phyloP scores from a whole-genome alignment of 2,113 vertebrate species.

The Carollia perspicillata region DNA sequence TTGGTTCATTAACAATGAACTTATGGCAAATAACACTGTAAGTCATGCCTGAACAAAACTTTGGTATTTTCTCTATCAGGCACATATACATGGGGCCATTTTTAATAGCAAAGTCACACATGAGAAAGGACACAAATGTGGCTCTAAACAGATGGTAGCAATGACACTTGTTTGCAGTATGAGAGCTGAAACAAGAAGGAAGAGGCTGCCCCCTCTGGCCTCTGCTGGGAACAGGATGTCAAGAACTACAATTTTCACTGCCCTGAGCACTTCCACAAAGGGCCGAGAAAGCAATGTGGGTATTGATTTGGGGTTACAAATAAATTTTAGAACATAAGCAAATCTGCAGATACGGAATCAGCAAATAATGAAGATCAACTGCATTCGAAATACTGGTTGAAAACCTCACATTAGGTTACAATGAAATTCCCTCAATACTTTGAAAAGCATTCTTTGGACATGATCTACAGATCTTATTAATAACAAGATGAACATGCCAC shows the following conservation, averaged over 20 bases:
- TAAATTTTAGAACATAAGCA: neutral
- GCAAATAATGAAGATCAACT: neutral
- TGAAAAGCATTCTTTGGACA: neutral
- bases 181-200: neutral
- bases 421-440: neutral
- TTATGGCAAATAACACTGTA: neutral
- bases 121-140: neutral
- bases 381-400: neutral
- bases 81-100: neutral
- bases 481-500: neutral
- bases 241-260: neutral
- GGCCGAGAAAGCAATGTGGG: neutral
- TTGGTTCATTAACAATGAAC: neutral
- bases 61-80: neutral
- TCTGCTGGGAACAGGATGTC: neutral
- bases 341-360: neutral
- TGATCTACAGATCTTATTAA: neutral
- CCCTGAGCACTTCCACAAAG: neutral
- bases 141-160: neutral
- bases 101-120: neutral
- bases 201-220: too few species aligned
- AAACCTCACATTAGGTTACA: neutral
- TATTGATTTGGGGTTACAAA: neutral
- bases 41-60: neutral
- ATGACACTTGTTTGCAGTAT: neutral